phyloP scores from a whole-genome alignment of 2,888 invertebrate species.

The Mechanitis mazaeus region DNA sequence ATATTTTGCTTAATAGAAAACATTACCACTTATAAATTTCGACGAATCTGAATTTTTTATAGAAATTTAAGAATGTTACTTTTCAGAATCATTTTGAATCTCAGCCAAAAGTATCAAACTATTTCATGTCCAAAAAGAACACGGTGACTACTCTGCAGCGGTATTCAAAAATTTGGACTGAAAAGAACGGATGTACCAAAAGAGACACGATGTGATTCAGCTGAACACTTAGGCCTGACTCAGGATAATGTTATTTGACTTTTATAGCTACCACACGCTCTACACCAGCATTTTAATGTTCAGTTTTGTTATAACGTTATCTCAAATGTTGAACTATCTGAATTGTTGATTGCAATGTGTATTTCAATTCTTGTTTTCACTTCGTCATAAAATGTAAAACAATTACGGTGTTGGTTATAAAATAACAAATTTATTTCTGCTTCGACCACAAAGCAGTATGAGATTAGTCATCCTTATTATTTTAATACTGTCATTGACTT shows the following conservation, averaged over 20 bases:
- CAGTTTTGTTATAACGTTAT: conserved; percentile 45
- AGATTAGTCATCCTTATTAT: conserved; percentile 40
- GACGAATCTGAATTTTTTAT: too few species aligned
- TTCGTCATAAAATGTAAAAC: conserved; percentile 26
- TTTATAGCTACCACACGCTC: conserved; percentile 46
- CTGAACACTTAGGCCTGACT: conserved; percentile 48
- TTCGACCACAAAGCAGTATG: conserved; percentile 38
- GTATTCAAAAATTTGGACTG: conserved; percentile 53
- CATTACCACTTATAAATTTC: too few species aligned
- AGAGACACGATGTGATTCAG: conserved; percentile 59
- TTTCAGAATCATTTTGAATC: conserved; percentile 51
- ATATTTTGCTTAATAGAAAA: conserved; percentile 3
- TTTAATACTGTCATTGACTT: conserved; percentile 22
- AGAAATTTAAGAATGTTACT: conserved; percentile 25
- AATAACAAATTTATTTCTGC: conserved; percentile 42
- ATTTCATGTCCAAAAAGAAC: conserved; percentile 56
- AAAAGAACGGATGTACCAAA: conserved; percentile 54
- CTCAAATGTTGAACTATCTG: conserved; percentile 51
- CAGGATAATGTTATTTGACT: conserved; percentile 57
- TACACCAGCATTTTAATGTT: conserved; percentile 37
- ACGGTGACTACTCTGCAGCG: conserved; percentile 45
- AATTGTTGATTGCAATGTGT: conserved; percentile 41
- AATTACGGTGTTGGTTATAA: conserved; percentile 33
- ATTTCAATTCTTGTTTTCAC: conserved; percentile 34
- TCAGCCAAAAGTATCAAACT: conserved; percentile 51